Evolutionary conservation across 2,888 invertebrate genomes (phyloP).

Genomic region (Incurvaria masculella): DNA sequence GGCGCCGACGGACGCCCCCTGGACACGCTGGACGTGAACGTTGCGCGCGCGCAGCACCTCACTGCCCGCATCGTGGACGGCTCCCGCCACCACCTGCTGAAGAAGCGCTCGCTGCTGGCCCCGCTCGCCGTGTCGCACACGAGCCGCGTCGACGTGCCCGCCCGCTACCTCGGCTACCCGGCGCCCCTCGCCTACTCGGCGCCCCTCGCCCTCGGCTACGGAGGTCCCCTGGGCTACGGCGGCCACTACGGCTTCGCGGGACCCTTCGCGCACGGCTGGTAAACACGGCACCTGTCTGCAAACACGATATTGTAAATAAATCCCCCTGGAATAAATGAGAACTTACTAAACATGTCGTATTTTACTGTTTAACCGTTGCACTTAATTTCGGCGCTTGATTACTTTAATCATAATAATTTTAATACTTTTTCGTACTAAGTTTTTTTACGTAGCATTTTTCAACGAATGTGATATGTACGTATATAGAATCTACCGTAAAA

Average conservation of each 20-base stretch:
- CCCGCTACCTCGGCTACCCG: conserved; percentile 23
- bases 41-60: conserved; percentile 41
- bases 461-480: too few relatives aligned
- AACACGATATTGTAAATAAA: neutral
- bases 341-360: too few relatives aligned
- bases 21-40: conserved; percentile 46
- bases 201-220: conserved; percentile 5
- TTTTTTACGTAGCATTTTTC: too few relatives aligned
- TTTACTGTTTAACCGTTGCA: too few relatives aligned
- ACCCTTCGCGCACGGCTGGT: conserved; percentile 18
- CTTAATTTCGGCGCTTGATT: too few relatives aligned
- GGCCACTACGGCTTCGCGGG: conserved; percentile 12
- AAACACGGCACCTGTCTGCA: too few relatives aligned
- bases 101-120: conserved; percentile 37
- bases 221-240: neutral
- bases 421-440: too few relatives aligned
- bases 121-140: conserved; percentile 26
- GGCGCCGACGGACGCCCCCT: conserved; percentile 47
- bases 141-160: conserved; percentile 26
- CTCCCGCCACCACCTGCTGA: conserved; percentile 27
- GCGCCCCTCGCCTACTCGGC: conserved; percentile 16
- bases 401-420: too few relatives aligned
- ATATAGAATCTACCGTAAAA: too few relatives aligned
- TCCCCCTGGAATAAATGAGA: neutral
- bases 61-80: conserved; percentile 39